These are phyloP conservation scores for Chaetops frenatus DNA, from an alignment of 2,113 vertebrate species.

Conservation along the genomic window DNA sequence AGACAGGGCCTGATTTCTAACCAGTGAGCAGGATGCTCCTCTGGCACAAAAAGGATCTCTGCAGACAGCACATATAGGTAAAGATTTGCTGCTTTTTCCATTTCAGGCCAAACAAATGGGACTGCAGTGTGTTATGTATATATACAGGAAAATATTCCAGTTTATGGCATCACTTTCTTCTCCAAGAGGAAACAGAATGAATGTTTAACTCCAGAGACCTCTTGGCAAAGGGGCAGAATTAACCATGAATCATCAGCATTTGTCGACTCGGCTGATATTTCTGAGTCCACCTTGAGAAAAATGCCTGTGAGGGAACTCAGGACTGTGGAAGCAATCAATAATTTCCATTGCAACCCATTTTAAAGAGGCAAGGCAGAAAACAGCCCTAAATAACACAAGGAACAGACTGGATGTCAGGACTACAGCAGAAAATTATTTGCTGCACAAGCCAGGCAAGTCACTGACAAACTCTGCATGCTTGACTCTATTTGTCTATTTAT, in stretches of 20 bases:
- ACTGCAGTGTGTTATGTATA: not conserved
- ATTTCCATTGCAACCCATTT: conserved; percentile 12
- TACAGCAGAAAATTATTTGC: conserved; percentile 19
- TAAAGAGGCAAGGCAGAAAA: conserved; percentile 1
- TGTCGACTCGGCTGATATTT: not conserved
- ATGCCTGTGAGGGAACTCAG: not conserved
- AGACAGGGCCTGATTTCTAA: not conserved
- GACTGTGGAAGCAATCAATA: conserved; percentile 11
- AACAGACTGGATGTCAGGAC: not conserved
- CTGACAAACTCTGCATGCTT: not conserved
- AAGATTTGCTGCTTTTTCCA: not conserved
- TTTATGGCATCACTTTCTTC: not conserved
- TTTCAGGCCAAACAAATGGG: not conserved
- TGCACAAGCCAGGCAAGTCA: not conserved
- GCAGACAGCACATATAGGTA: not conserved
- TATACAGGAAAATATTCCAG: conserved; percentile 9
- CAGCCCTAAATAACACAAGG: conserved; percentile 27
- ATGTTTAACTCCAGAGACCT: not conserved
- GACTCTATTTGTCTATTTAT: conserved; percentile 23
- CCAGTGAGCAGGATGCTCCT: not conserved
- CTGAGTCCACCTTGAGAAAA: conserved; percentile 29
- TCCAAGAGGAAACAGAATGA: conserved; percentile 10
- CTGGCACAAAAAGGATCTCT: not conserved
- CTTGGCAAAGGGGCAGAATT: not conserved
- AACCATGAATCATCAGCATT: conserved; percentile 44